Conservation (phyloP, 2,113 vertebrate species). For the Chaetodon trifascialis region DNA sequence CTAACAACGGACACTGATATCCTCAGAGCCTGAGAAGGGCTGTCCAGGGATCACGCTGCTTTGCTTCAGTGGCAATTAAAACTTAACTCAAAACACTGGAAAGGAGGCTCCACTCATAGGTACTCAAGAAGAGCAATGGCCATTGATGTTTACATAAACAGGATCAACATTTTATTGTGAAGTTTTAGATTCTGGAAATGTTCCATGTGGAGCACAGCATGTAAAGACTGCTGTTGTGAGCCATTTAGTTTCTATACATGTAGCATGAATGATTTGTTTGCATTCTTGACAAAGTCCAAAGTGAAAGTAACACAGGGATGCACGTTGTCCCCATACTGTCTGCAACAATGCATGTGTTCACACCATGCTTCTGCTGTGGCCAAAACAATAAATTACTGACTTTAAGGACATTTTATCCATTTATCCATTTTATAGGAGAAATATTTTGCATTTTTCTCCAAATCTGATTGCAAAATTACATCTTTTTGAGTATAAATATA, state of each 20-base stretch:
- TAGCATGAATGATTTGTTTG: slow-evolving; percentile 44
- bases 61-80: slow-evolving; percentile 19
- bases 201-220: neutral
- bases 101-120: slow-evolving; percentile 1
- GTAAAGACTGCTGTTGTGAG: slow-evolving; percentile 15
- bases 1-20: too few species aligned
- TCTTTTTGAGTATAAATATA: neutral
- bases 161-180: slow-evolving; percentile 3
- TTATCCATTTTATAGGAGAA: neutral
- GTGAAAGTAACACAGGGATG: slow-evolving; percentile 13
- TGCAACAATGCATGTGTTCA: too few species aligned
- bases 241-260: slow-evolving; percentile 22
- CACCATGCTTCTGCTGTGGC: neutral
- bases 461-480: neutral
- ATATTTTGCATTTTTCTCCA: neutral
- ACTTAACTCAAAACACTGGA: slow-evolving; percentile 6
- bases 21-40: neutral
- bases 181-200: neutral
- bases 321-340: slow-evolving; percentile 35
- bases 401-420: neutral
- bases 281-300: slow-evolving; percentile 65
- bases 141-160: neutral
- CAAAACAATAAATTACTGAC: neutral
- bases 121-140: neutral
- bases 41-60: slow-evolving; percentile 6